A percentile compares a stretch with the other conserved stretches of the same genome.
These are phyloP conservation scores for Scatophagus argus DNA, from an alignment of 2,113 vertebrate species.

Conservation along the genomic window DNA sequence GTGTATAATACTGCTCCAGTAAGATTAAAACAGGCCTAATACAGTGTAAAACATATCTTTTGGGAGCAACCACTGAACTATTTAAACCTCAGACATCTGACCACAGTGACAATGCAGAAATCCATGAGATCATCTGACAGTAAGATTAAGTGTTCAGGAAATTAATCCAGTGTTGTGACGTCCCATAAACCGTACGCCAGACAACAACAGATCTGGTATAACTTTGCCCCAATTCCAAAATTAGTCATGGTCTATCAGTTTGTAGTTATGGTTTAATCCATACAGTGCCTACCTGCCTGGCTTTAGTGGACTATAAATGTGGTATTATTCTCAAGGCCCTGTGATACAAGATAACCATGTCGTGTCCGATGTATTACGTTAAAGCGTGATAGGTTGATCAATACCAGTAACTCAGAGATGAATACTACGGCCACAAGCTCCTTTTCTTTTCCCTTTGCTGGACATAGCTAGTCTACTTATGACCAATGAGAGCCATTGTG, in stretches of 20 bases:
- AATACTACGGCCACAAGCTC: neutral
- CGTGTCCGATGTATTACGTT: neutral
- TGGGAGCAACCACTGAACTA: neutral
- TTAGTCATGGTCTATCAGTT: neutral
- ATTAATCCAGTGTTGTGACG: neutral
- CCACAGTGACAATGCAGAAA: neutral
- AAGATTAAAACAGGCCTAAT: neutral
- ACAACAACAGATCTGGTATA: neutral
- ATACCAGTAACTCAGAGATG: slow-evolving; percentile 1
- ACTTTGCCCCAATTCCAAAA: neutral
- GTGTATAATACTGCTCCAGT: neutral
- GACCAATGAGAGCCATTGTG: neutral
- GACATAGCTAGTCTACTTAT: neutral
- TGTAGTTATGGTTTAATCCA: neutral
- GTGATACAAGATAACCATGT: neutral
- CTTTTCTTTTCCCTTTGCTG: neutral
- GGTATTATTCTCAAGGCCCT: neutral
- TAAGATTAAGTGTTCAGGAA: neutral
- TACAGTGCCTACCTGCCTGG: neutral
- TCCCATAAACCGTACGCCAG: neutral
- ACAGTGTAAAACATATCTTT: neutral
- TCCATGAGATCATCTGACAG: neutral
- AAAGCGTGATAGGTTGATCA: too few relatives aligned
- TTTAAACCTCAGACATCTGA: neutral
- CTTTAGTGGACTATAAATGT: neutral